Base-by-base conservation (phyloP, 2,113 vertebrate species). In the Cyprinus carpio region DNA sequence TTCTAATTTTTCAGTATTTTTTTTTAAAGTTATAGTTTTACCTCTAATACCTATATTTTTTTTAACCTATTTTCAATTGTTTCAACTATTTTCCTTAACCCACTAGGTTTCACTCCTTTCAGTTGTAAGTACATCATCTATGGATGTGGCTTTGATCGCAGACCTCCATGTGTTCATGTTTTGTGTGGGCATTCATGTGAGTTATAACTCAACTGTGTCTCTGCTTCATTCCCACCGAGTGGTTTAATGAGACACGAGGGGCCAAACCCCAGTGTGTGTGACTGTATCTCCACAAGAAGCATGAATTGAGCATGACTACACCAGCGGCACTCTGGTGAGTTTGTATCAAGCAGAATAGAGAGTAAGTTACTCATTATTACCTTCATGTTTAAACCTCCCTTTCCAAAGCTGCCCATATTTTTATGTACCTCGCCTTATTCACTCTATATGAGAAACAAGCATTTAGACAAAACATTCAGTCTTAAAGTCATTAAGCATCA, bases 241-340 rank as follows among this genome's bases (percentile, higher is more conserved):
- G 64, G 12, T 20, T 77, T 77, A 82, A 76, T 82, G n/a, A 86
- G 31, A 27, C 34, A 43, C 51, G 75, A 31, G 62, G 11, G 64
- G 40, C 60, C 62, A 81, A 54, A 81, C 62, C 60, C 18, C 62
- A 54, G 58, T 75, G 84, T 31, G 40, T 37, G 69, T 60, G 18
- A 4, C 31, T 51, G 51, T 77, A 60, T 71, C 65, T 72, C 15
- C 37, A 67, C 69, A 85, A 34, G 69, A 20, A 4, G 20, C n/a
- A 29, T 82, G 82, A 69, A 54, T 88, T 81, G 69, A 72, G 75
- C 23, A 87, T 83, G 64, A 43, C 64, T 83, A 62, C 74, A 77
- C 27, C 60, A 75, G 60, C 18, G 18, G 27, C 72, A 40, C 37
- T 69, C 29, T 2, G 15, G 29, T 29, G 51, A 86, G 64, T 60